Percentiles rank a stretch among this genome's conserved stretches.
Conservation (phyloP, 2,113 vertebrate species). For the Guaruba guarouba region DNA sequence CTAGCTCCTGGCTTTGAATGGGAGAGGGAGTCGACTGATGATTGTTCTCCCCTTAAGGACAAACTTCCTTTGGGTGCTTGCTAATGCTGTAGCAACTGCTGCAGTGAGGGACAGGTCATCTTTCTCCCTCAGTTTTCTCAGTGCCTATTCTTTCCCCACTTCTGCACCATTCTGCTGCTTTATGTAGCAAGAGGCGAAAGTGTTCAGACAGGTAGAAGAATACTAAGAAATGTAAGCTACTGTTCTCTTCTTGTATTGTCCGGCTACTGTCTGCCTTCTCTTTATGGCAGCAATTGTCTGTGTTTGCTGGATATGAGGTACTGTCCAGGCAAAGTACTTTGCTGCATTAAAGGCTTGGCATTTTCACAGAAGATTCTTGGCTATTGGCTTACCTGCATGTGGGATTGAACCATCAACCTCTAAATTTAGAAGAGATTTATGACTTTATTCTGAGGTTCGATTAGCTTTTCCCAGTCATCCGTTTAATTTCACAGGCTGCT, state of each 20-base stretch:
- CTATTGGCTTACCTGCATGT: neutral
- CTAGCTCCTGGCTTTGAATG: neutral
- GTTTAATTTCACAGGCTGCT: neutral
- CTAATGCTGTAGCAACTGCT: neutral
- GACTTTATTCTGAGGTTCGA: neutral
- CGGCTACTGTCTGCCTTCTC: neutral
- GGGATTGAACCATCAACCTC: neutral
- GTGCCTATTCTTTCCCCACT: neutral
- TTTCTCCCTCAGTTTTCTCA: neutral
- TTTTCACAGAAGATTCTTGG: neutral
- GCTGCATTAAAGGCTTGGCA: neutral
- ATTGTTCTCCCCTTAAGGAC: neutral
- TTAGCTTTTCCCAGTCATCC: neutral
- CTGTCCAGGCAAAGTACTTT: neutral
- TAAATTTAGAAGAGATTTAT: neutral
- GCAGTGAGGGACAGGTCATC: fast-evolving
- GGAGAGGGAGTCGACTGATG: neutral
- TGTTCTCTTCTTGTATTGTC: neutral
- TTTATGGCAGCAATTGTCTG: neutral
- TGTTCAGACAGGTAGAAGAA: neutral
- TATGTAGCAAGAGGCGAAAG: neutral
- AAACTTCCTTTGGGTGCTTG: neutral
- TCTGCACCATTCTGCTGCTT: neutral
- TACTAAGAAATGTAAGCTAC: neutral
- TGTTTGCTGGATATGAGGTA: neutral